These are phyloP conservation scores for Parazoanthus atlanticus DNA, from an alignment of 92 coral and sea anemone species.

Conservation along the genomic window DNA sequence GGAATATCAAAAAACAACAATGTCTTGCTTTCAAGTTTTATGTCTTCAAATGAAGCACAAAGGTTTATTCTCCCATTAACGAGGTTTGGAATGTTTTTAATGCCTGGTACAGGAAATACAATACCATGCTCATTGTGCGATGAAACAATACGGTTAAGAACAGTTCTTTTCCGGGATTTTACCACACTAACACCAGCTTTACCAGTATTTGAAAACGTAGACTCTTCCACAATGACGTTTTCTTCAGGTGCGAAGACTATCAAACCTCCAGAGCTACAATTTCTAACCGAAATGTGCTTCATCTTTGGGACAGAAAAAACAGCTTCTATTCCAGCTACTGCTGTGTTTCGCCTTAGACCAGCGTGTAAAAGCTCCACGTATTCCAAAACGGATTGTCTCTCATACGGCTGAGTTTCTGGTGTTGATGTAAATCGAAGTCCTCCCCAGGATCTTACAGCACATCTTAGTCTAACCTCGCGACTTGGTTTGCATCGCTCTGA, in stretches of 20 bases:
- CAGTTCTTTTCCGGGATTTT: constrained; percentile 24
- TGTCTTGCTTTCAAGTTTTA: neutral
- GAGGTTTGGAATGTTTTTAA: constrained; percentile 44
- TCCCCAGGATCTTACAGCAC: constrained; percentile 64
- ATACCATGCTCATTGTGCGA: constrained; percentile 45
- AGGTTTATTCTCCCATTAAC: constrained; percentile 49
- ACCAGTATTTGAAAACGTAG: constrained; percentile 16
- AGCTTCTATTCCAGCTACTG: constrained; percentile 55
- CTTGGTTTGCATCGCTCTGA: neutral
- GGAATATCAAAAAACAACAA: constrained; percentile 52
- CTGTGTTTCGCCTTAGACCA: constrained; percentile 44
- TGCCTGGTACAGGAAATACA: constrained; percentile 37
- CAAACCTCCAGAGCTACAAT: constrained; percentile 61
- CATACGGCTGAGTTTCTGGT: constrained; percentile 1
- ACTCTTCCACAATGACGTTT: constrained; percentile 18
- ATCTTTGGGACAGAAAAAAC: constrained; percentile 42
- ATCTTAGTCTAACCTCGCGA: constrained; percentile 27
- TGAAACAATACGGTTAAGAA: constrained; percentile 16
- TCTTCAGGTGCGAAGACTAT: constrained; percentile 8
- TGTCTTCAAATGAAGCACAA: constrained; percentile 30
- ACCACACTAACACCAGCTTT: constrained; percentile 15
- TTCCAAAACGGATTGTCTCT: constrained; percentile 46
- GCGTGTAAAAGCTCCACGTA: constrained; percentile 57
- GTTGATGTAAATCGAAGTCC: constrained; percentile 44
- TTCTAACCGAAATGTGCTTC: constrained; percentile 40